Conservation (phyloP, 2,797 vertebrate species). For the Florisuga fusca region DNA sequence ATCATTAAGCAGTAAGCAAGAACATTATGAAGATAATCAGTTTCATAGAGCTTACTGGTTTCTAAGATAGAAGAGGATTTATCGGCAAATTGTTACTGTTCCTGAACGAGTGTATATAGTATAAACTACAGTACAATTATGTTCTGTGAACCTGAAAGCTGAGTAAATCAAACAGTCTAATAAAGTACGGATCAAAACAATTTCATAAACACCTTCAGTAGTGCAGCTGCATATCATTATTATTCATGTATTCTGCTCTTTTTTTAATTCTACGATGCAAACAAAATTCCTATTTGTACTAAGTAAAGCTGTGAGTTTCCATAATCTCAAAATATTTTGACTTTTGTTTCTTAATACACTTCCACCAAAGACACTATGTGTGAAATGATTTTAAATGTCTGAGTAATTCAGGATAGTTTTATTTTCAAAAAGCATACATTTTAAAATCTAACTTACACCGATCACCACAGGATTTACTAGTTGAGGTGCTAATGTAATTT, state of each 20-base stretch:
- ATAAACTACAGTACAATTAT: not conserved
- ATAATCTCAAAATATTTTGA: constrained; percentile 44
- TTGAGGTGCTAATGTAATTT: not conserved
- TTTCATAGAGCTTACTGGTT: not conserved
- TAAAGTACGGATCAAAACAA: not conserved
- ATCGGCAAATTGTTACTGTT: not conserved
- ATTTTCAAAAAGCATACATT: not conserved
- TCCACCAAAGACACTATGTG: not conserved
- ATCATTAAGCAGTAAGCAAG: not conserved
- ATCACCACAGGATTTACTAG: not conserved
- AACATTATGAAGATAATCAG: not conserved
- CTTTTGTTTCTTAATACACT: not conserved
- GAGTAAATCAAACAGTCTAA: constrained; percentile 5
- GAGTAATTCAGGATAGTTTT: not conserved
- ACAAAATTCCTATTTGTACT: not conserved
- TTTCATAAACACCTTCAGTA: not conserved
- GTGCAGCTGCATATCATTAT: not conserved
- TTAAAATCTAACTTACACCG: not conserved
- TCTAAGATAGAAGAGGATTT: not conserved
- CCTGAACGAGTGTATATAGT: not conserved
- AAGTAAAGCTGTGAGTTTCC: not conserved
- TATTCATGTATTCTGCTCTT: constrained; percentile 8
- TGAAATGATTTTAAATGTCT: not conserved
- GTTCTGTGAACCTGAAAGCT: not conserved
- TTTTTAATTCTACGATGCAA: constrained; percentile 16